A percentile compares a stretch with the other conserved stretches of the same genome.
Evolutionary conservation across 1,140 invertebrate genomes (phyloP).

Genomic region (Hetaerina americana): DNA sequence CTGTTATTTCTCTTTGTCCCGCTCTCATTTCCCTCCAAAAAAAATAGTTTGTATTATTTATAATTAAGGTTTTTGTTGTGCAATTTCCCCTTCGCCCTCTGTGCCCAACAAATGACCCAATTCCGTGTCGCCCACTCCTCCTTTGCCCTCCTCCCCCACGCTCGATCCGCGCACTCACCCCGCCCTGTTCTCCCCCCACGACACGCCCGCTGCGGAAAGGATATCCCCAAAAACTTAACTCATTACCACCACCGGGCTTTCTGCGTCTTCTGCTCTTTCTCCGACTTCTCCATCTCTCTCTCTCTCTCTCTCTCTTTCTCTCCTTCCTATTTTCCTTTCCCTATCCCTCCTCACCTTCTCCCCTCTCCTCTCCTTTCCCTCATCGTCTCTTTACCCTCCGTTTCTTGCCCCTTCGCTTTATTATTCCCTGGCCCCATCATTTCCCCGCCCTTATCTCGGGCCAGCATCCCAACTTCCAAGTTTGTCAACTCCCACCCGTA

Average conservation of each 20-base stretch:
- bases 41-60: no score
- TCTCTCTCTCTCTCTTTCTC: slow-evolving; percentile 17
- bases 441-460: not conserved
- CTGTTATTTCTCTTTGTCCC: no score
- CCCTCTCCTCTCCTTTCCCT: no score
- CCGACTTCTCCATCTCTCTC: not conserved
- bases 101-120: no score
- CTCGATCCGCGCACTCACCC: not conserved
- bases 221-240: not conserved
- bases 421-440: not conserved
- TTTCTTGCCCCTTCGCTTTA: not conserved
- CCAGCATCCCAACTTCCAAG: not conserved
- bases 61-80: no score
- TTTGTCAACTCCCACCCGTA: not conserved
- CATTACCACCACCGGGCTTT: not conserved
- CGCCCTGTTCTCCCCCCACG: not conserved
- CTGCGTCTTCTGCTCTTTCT: not conserved
- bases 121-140: no score
- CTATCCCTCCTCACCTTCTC: slow-evolving; percentile 8
- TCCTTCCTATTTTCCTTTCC: slow-evolving; percentile 12
- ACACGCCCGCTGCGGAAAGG: not conserved
- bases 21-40: no score
- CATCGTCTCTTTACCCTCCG: no score
- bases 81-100: no score
- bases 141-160: no score